These are phyloP conservation scores for Diabrotica undecimpunctata DNA, from an alignment of 1,140 invertebrate species.

Conservation along the genomic window DNA sequence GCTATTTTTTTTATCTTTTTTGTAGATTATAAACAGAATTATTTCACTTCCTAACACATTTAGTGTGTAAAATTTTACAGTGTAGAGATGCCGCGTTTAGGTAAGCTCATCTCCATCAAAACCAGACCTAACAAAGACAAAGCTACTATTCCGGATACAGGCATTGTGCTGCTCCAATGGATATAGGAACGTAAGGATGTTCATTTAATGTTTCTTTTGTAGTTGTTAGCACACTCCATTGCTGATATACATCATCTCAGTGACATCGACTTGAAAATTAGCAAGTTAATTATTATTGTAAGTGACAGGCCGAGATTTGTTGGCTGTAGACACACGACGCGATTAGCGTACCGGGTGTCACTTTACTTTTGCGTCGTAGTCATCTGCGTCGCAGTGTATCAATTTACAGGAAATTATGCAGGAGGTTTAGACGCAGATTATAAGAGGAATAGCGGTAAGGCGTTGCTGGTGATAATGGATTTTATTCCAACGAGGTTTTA, in stretches of 20 bases:
- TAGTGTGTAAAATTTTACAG: background rate
- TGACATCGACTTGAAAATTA: constrained; percentile 32
- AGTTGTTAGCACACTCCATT: constrained; percentile 6
- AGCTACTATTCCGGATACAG: background rate
- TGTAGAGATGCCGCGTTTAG: background rate
- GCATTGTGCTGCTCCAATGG: background rate
- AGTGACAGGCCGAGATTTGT: constrained; percentile 38
- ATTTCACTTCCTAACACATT: too few relatives aligned
- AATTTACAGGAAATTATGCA: constrained; percentile 2
- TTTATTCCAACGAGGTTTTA: too few relatives aligned
- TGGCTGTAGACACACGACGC: constrained; percentile 23
- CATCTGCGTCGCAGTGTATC: background rate
- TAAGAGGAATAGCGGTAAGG: too few relatives aligned
- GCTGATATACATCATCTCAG: constrained; percentile 22
- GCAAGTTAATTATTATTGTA: constrained; percentile 42
- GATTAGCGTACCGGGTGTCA: constrained; percentile 8
- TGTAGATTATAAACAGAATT: too few relatives aligned
- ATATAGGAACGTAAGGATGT: constrained; percentile 9
- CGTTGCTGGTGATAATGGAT: too few relatives aligned
- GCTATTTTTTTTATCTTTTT: too few relatives aligned
- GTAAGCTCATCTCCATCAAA: background rate
- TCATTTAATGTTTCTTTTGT: constrained; percentile 21
- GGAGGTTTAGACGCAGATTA: background rate
- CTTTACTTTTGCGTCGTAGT: too few relatives aligned
- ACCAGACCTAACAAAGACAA: constrained; percentile 10